Evolutionary conservation across 2,888 invertebrate genomes (phyloP).

Genomic region (Eurytoma californica): DNA sequence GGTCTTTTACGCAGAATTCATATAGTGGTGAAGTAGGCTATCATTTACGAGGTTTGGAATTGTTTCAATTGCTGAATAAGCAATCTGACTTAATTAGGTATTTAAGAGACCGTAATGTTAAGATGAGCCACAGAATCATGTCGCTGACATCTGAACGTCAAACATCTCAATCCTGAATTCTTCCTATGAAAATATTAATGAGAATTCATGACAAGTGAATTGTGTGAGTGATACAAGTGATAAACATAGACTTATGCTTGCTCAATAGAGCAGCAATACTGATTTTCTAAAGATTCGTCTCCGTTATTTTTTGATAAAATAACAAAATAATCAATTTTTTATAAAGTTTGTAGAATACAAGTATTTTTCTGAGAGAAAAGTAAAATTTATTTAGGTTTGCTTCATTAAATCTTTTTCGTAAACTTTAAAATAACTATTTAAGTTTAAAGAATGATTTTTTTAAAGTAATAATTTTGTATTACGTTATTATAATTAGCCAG

Average conservation of each 20-base stretch:
- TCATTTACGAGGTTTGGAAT: constrained; percentile 65
- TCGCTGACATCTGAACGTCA: constrained; percentile 63
- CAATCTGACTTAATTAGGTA: constrained; percentile 84
- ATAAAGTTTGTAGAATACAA: constrained; percentile 38
- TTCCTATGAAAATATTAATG: constrained; percentile 52
- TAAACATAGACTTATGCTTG: constrained; percentile 25
- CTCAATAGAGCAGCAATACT: constrained; percentile 27
- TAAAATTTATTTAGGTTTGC: constrained; percentile 16
- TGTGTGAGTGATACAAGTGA: constrained; percentile 45
- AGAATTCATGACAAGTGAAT: constrained; percentile 43
- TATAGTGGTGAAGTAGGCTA: constrained; percentile 77
- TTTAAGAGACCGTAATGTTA: constrained; percentile 81
- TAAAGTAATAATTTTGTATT: neutral
- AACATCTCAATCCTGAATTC: constrained; percentile 36
- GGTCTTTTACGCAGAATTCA: constrained; percentile 77
- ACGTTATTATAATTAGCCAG: too few relatives aligned
- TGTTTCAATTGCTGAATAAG: constrained; percentile 80
- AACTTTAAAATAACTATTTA: constrained; percentile 17
- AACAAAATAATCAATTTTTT: constrained; percentile 41
- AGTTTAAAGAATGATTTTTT: constrained; percentile 10
- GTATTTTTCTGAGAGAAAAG: constrained; percentile 34
- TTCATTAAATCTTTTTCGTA: constrained; percentile 24
- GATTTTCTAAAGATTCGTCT: constrained; percentile 38
- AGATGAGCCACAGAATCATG: constrained; percentile 81
- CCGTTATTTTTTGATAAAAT: constrained; percentile 41